A percentile compares a stretch with the other conserved stretches of the same genome.
Conservation (phyloP, 2,113 vertebrate genomes). For the Ailurus styani region DNA sequence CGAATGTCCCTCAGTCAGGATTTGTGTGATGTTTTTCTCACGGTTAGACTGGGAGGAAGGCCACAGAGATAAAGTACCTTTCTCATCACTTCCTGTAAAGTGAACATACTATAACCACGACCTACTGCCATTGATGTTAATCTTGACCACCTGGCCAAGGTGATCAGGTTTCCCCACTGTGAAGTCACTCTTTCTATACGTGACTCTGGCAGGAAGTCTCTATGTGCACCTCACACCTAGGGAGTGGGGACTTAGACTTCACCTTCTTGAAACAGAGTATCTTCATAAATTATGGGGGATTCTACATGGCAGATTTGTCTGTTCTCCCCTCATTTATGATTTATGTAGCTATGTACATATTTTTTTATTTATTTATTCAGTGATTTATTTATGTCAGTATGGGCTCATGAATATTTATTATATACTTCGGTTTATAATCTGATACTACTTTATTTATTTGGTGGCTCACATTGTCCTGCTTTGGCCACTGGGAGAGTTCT, state of each 20-base stretch:
- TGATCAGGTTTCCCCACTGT: neutral
- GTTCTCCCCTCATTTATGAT: neutral
- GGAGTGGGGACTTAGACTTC: neutral
- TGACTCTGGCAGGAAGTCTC: neutral
- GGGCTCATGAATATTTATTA: neutral
- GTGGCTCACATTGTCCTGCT: neutral
- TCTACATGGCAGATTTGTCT: neutral
- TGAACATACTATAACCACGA: neutral
- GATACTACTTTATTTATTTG: neutral
- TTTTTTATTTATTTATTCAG: neutral
- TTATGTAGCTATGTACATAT: neutral
- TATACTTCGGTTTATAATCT: neutral
- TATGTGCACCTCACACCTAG: neutral
- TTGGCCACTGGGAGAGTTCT: neutral
- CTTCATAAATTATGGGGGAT: slow-evolving; percentile 8
- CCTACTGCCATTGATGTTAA: neutral
- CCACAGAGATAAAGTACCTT: neutral
- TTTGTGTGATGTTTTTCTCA: neutral
- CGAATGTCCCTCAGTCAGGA: neutral
- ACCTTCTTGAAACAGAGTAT: neutral
- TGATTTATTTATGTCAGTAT: neutral
- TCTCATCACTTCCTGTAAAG: neutral
- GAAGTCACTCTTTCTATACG: neutral
- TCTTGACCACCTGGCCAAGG: neutral
- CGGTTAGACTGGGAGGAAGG: neutral